These are phyloP conservation scores for Mallotus villosus DNA, from an alignment of 2,797 vertebrate species.

Conservation along the genomic window DNA sequence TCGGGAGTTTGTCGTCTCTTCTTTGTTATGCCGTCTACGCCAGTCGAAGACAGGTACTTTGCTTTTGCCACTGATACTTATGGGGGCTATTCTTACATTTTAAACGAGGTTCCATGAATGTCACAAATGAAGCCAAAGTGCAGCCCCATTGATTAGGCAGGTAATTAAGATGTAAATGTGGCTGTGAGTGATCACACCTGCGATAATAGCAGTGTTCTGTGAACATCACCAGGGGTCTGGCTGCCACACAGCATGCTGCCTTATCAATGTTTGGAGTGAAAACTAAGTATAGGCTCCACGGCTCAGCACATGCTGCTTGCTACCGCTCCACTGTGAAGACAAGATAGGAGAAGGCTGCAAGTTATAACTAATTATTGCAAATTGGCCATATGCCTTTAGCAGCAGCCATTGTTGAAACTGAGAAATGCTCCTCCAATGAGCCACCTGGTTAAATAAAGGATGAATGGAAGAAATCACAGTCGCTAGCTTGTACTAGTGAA, in stretches of 20 bases:
- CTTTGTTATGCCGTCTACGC: slow-evolving; percentile 51
- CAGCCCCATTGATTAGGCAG: slow-evolving; percentile 73
- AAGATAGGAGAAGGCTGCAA: slow-evolving; percentile 44
- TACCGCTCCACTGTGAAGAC: slow-evolving; percentile 35
- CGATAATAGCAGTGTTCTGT: slow-evolving; percentile 70
- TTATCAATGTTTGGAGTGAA: slow-evolving; percentile 70
- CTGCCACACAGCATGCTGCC: slow-evolving; percentile 51
- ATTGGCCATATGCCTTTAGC: slow-evolving; percentile 44
- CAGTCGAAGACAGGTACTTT: slow-evolving; percentile 51
- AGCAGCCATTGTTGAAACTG: slow-evolving; percentile 34
- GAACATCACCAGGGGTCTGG: slow-evolving; percentile 67
- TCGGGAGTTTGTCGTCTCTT: slow-evolving; percentile 21
- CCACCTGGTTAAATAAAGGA: slow-evolving; percentile 66
- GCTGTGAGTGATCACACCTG: slow-evolving; percentile 73
- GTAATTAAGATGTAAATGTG: slow-evolving; percentile 81
- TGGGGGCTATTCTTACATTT: slow-evolving; percentile 62
- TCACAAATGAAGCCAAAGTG: slow-evolving; percentile 71
- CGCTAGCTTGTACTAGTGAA: background rate
- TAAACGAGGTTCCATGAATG: slow-evolving; percentile 67
- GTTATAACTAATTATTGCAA: slow-evolving; percentile 52
- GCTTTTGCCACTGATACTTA: slow-evolving; percentile 55
- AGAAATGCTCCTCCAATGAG: slow-evolving; percentile 41
- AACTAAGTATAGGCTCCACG: slow-evolving; percentile 65
- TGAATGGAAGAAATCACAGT: slow-evolving; percentile 22
- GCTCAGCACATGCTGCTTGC: slow-evolving; percentile 46